Base-by-base conservation (phyloP, 2,888 invertebrate genomes). In the Drosophila nigricruria region DNA sequence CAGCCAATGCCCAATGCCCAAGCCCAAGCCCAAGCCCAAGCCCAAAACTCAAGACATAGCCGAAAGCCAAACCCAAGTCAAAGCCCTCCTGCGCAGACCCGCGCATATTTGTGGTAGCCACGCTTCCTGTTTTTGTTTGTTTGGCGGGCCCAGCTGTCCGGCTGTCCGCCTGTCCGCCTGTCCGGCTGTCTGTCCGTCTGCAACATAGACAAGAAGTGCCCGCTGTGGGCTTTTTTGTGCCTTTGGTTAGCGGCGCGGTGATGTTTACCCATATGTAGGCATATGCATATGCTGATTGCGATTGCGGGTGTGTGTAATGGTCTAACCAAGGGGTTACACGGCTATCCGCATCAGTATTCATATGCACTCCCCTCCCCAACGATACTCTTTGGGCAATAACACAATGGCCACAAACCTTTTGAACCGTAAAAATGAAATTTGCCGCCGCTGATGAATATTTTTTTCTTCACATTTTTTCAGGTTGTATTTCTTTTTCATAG, bases 221-320 rank as follows among this genome's bases (percentile, higher is more conserved):
- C 63, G 52, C 58, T 54, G 82, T 68, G 69, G 73, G 67, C 73
- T 77, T 88, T 85, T 53, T 82, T 88, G 70, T 80, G 67, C 67
- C 70, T 56, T 54, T 71, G 63, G 87, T 86, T 83, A 79, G 77
- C 87, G 90, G 83, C 84, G 90, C 90, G 90, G 90, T 89, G 91
- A 90, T 89, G 89, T 88, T 89, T 89, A 90, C 89, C 89, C 89
- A 90, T 81, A 89, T 90, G 82, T 84, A 82, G 89, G 89, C 89
- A 83, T 89, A 89, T 89, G 89, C 84, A 84, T 84, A 84, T 90
- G 89, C 77, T 89, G 89, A 90, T 89, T 90, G 78, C 81, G 82
- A 87, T 84, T 84, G 61, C 49, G 77, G 80, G 59, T 64, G 70
- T 62, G 57, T 70, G 69, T 58, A 70, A 57, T 50, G 65, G 61